Conservation (phyloP, 2,888 invertebrate genomes). For the Megaustenia siamemsis region DNA sequence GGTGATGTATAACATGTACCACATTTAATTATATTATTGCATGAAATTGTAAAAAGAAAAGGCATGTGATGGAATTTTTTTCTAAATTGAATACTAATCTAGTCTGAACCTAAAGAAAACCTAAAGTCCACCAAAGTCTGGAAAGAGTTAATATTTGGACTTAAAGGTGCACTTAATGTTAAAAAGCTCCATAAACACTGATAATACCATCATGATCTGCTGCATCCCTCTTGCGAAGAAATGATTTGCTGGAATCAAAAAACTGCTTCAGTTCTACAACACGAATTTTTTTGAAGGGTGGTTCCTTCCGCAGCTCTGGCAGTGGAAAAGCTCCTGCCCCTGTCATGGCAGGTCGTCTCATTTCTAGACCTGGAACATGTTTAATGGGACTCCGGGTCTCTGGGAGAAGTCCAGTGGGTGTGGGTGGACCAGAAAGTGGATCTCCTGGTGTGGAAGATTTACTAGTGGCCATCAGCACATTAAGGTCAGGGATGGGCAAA, state of each 20-base stretch:
- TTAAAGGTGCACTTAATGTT: not conserved
- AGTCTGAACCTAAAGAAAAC: too few relatives aligned
- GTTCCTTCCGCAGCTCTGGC: constrained; percentile 70
- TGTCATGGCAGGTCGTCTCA: constrained; percentile 48
- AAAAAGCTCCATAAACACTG: constrained; percentile 39
- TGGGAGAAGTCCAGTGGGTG: constrained; percentile 41
- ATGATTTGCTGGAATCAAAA: constrained; percentile 86
- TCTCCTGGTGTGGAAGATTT: constrained; percentile 53
- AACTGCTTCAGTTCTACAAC: constrained; percentile 94
- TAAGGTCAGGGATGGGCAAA: constrained; percentile 83
- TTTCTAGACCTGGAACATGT: constrained; percentile 51
- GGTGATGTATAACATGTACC: too few relatives aligned
- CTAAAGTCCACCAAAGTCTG: too few relatives aligned
- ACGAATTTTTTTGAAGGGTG: constrained; percentile 85
- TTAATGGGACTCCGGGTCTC: constrained; percentile 35
- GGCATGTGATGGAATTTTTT: too few relatives aligned
- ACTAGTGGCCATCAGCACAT: constrained; percentile 58
- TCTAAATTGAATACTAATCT: too few relatives aligned
- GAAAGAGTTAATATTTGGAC: too few relatives aligned
- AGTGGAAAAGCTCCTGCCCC: constrained; percentile 45
- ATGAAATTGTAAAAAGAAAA: too few relatives aligned
- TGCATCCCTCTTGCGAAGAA: constrained; percentile 58
- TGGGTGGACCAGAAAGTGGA: constrained; percentile 45
- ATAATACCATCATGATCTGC: constrained; percentile 56
- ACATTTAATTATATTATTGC: too few relatives aligned